phyloP scores from a whole-genome alignment of 1,140 invertebrate genomes.

The Panagrolaimus sp. region DNA sequence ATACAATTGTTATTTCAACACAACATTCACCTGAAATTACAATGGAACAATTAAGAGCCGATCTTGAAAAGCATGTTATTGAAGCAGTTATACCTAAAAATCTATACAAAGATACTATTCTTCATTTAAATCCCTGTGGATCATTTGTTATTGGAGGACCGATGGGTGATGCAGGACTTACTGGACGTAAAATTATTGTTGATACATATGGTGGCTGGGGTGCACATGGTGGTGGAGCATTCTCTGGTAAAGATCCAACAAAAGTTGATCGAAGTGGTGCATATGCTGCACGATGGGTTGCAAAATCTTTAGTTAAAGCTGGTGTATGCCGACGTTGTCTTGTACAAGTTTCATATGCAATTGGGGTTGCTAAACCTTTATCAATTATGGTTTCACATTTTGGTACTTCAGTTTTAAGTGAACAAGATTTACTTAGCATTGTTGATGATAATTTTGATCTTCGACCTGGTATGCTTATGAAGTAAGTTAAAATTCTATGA shows the following conservation, averaged over 20 bases:
- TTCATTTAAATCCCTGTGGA: slow-evolving; percentile 95
- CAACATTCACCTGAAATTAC: slow-evolving; percentile 90
- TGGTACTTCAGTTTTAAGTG: slow-evolving; percentile 81
- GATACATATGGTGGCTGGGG: slow-evolving; percentile 99
- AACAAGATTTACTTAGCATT: slow-evolving; percentile 79
- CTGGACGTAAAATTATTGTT: slow-evolving; percentile 93
- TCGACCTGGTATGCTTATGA: slow-evolving; percentile 92
- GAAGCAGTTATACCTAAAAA: slow-evolving; percentile 82
- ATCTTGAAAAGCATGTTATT: slow-evolving; percentile 84
- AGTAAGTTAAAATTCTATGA: slow-evolving; percentile 66
- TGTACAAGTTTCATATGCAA: slow-evolving; percentile 83
- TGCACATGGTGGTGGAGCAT: slow-evolving; percentile 91
- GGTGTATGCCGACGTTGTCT: slow-evolving; percentile 77
- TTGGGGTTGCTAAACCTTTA: slow-evolving; percentile 86
- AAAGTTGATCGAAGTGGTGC: slow-evolving; percentile 93
- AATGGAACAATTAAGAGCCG: slow-evolving; percentile 74
- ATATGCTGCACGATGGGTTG: slow-evolving; percentile 91
- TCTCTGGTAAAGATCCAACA: slow-evolving; percentile 90
- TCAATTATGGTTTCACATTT: slow-evolving; percentile 94
- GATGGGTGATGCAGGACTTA: slow-evolving; percentile 82
- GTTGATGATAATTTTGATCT: slow-evolving; percentile 95
- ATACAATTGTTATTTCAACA: slow-evolving; percentile 90
- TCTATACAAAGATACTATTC: slow-evolving; percentile 81
- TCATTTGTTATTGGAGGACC: slow-evolving; percentile 72
- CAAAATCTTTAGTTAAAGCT: slow-evolving; percentile 78